These are phyloP conservation scores for Sphaeridia pumilis DNA, from an alignment of 2,888 invertebrate genomes.

Conservation along the genomic window DNA sequence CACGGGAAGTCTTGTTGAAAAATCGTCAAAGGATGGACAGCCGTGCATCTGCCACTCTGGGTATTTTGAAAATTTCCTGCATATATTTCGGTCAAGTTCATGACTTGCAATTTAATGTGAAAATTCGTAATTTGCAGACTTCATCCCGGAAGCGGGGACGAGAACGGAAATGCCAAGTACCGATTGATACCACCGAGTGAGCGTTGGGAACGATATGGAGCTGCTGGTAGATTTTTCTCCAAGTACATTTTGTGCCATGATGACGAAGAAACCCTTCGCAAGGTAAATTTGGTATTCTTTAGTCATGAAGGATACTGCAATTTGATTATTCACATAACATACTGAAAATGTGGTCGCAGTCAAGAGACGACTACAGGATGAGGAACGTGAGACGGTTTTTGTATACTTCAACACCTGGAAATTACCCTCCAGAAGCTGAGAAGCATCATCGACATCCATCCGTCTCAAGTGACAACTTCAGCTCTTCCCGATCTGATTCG, in stretches of 20 bases:
- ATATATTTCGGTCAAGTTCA: background rate
- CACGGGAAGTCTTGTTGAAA: slow-evolving; percentile 69
- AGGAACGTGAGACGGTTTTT: slow-evolving; percentile 34
- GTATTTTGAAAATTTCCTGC: slow-evolving; percentile 14
- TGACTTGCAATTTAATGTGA: background rate
- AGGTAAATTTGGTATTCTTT: slow-evolving; percentile 21
- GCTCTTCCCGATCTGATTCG: slow-evolving; percentile 74
- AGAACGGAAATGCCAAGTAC: slow-evolving; percentile 35
- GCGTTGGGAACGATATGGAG: slow-evolving; percentile 26
- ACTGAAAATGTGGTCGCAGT: slow-evolving; percentile 5
- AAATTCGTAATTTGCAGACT: slow-evolving; percentile 16
- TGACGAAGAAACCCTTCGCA: slow-evolving; percentile 25
- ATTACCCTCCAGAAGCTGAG: slow-evolving; percentile 26
- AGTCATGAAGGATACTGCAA: no score
- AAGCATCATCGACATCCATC: slow-evolving; percentile 62
- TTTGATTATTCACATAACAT: background rate
- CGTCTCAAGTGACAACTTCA: slow-evolving; percentile 72
- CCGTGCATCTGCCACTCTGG: slow-evolving; percentile 48
- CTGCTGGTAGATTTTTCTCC: slow-evolving; percentile 33
- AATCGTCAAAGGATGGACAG: slow-evolving; percentile 49
- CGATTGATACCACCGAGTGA: slow-evolving; percentile 30
- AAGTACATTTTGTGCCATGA: slow-evolving; percentile 34
- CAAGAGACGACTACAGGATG: slow-evolving; percentile 34
- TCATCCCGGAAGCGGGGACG: slow-evolving; percentile 33
- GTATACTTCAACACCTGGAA: slow-evolving; percentile 29